Evolutionary conservation across 2,888 invertebrate species (phyloP).

Genomic region (Drosophila diplacantha): DNA sequence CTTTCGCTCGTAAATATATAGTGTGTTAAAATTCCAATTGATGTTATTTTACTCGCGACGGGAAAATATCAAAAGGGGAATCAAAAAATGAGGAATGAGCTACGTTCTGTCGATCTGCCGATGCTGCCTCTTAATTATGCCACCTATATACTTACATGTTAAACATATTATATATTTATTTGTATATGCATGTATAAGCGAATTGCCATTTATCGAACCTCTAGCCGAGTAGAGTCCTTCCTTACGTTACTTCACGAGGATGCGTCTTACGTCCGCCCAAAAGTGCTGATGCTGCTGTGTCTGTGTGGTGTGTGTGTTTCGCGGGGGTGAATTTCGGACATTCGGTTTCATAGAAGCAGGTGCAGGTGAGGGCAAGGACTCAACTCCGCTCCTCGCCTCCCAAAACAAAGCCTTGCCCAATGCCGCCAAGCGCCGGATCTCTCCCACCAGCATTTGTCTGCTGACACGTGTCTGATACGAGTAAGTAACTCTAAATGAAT

Average conservation of each 20-base stretch:
- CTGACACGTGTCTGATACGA: constrained; percentile 15
- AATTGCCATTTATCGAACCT: constrained; percentile 46
- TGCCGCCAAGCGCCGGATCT: constrained; percentile 17
- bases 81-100: constrained; percentile 27
- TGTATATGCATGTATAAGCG: constrained; percentile 56
- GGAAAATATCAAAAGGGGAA: constrained; percentile 18
- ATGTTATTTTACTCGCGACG: constrained; percentile 9
- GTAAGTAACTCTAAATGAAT: constrained; percentile 53
- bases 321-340: constrained; percentile 16
- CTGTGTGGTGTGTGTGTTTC: constrained; percentile 4
- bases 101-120: constrained; percentile 37
- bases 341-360: constrained; percentile 37
- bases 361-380: constrained; percentile 38
- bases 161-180: constrained; percentile 65
- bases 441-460: constrained; percentile 40
- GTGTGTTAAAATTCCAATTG: constrained; percentile 19
- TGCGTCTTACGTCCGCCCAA: constrained; percentile 37
- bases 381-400: constrained; percentile 32
- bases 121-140: constrained; percentile 65
- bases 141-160: constrained; percentile 69
- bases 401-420: constrained; percentile 46
- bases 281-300: constrained; percentile 17
- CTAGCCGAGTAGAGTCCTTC: constrained; percentile 18
- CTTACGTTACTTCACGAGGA: constrained; percentile 17
- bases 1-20: constrained; percentile 13